Evolutionary conservation across 2,113 vertebrate genomes (phyloP).

Genomic region (Seriola quinqueradiata): DNA sequence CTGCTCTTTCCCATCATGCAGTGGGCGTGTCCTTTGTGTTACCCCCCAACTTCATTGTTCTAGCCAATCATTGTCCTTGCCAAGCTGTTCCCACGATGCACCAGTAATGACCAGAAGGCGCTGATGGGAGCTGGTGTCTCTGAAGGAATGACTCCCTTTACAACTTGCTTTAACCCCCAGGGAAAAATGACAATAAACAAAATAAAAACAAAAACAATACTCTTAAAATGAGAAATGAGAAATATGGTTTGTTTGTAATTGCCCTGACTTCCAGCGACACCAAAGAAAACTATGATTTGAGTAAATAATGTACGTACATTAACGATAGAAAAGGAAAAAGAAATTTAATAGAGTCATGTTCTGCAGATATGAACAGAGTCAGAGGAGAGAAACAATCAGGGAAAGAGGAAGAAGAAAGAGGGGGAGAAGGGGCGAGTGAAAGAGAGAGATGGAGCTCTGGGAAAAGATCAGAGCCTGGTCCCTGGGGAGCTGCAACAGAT

Average conservation of each 20-base stretch:
- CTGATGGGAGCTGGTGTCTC: conserved; percentile 80
- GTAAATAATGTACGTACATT: neutral
- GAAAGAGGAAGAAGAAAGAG: conserved; percentile 45
- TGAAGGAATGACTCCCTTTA: conserved; percentile 81
- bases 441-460: conserved; percentile 79
- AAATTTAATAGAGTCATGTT: conserved; percentile 40
- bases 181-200: conserved; percentile 72
- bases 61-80: conserved; percentile 83
- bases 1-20: conserved; percentile 80
- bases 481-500: conserved; percentile 82
- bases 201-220: conserved; percentile 69
- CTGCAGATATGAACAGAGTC: conserved; percentile 45
- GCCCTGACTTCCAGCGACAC: neutral
- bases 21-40: conserved; percentile 81
- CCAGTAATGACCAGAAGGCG: conserved; percentile 82
- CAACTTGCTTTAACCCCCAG: conserved; percentile 72
- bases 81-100: conserved; percentile 84
- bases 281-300: neutral
- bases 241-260: neutral
- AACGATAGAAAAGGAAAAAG: neutral
- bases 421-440: conserved; percentile 58
- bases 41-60: conserved; percentile 78
- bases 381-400: conserved; percentile 38
- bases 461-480: conserved; percentile 83
- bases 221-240: conserved; percentile 7